Evolutionary conservation across 1,140 invertebrate genomes (phyloP).

Genomic region (Meloidogyne hapla): DNA sequence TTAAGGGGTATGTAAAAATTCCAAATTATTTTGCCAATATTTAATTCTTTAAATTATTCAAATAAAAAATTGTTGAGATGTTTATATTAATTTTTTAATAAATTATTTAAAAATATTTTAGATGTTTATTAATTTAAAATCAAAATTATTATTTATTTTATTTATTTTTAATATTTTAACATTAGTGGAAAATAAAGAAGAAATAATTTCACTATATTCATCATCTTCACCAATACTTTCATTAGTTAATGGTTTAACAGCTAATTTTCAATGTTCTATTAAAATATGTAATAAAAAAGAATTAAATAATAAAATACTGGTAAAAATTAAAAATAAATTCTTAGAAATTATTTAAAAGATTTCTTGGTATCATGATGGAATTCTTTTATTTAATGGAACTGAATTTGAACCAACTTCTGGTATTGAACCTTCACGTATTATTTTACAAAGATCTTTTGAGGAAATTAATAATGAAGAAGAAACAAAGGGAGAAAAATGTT

Average conservation of each 20-base stretch:
- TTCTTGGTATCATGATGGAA: conserved; percentile 48
- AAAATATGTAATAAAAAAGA: conserved; percentile 29
- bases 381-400: conserved; percentile 49
- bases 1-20: too few relatives aligned
- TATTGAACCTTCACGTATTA: conserved; percentile 42
- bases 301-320: conserved; percentile 11
- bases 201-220: conserved; percentile 10
- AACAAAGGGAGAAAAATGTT: neutral
- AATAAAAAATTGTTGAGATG: too few relatives aligned
- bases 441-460: conserved; percentile 35
- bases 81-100: too few relatives aligned
- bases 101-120: neutral
- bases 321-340: neutral
- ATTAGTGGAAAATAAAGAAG: neutral
- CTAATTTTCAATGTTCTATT: conserved; percentile 40
- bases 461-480: neutral
- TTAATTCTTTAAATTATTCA: too few relatives aligned
- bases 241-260: conserved; percentile 43
- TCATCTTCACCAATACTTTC: conserved; percentile 13
- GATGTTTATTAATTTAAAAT: neutral
- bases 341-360: conserved; percentile 35
- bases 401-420: conserved; percentile 48
- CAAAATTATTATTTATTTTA: neutral
- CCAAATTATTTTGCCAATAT: too few relatives aligned
- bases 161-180: neutral